Percentiles rank a stretch among this genome's conserved stretches.
Conservation (phyloP, 1,140 invertebrate genomes). For the Mycetomoellerius zeteki region DNA sequence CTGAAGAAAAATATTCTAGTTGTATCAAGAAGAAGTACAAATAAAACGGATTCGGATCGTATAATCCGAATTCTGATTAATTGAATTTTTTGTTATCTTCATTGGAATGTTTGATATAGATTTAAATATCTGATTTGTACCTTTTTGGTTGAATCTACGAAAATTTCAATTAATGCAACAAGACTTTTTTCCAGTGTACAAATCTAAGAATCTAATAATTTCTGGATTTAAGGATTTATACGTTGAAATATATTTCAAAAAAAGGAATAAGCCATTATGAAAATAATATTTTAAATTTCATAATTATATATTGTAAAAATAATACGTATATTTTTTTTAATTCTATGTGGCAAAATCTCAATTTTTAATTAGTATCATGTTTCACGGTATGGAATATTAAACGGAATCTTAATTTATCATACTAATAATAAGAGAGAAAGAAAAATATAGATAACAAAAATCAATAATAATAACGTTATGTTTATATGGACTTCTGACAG, state of each 20-base stretch:
- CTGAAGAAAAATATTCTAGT: too few relatives aligned
- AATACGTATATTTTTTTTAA: slow-evolving; percentile 2
- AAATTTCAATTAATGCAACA: too few relatives aligned
- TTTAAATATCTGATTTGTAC: too few relatives aligned
- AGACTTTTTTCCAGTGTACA: neutral
- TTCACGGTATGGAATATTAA: neutral
- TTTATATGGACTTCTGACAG: neutral
- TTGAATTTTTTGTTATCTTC: too few relatives aligned
- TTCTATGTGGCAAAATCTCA: slow-evolving; percentile 1
- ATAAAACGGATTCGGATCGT: too few relatives aligned
- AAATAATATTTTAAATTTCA: slow-evolving; percentile 9
- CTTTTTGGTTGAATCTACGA: too few relatives aligned
- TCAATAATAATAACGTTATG: neutral
- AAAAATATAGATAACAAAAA: slow-evolving; percentile 28
- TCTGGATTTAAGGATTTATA: neutral
- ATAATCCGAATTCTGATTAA: too few relatives aligned
- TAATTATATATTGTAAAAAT: neutral
- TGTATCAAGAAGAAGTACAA: too few relatives aligned
- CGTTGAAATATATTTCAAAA: neutral
- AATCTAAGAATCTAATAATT: neutral
- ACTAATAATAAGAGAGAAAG: slow-evolving; percentile 22
- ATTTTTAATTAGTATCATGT: neutral
- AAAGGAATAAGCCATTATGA: neutral
- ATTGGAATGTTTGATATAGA: too few relatives aligned
- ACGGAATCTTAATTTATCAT: slow-evolving; percentile 14